These are phyloP conservation scores for Zosterops japonicus DNA, from an alignment of 2,113 vertebrate genomes.

Conservation along the genomic window DNA sequence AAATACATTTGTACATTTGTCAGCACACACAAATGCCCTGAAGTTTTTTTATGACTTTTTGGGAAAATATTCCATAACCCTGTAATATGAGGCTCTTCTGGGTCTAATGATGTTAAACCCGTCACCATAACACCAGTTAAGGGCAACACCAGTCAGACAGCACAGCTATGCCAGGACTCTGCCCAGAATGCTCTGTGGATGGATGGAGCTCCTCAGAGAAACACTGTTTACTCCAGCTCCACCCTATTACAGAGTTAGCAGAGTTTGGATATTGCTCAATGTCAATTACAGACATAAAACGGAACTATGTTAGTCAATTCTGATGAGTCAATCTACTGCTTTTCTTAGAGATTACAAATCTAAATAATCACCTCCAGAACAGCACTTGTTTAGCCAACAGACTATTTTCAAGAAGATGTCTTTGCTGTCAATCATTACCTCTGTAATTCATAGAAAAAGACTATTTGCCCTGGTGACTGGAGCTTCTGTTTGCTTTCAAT, in stretches of 20 bases:
- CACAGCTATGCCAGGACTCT: neutral
- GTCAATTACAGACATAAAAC: slow-evolving; percentile 35
- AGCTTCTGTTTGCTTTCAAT: neutral
- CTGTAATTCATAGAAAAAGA: neutral
- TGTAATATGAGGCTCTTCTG: neutral
- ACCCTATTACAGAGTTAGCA: slow-evolving; percentile 3
- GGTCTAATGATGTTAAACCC: neutral
- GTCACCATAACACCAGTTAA: neutral
- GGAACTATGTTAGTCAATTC: slow-evolving; percentile 51
- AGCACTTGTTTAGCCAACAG: neutral
- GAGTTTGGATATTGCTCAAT: slow-evolving; percentile 42
- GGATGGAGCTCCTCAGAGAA: neutral
- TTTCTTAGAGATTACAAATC: slow-evolving; percentile 40
- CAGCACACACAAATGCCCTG: rapidly evolving
- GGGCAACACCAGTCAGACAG: neutral
- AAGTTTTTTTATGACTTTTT: neutral
- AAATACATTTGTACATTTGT: neutral
- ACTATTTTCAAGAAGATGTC: neutral
- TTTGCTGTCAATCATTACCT: neutral
- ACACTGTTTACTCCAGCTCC: slow-evolving; percentile 21
- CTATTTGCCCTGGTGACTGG: neutral
- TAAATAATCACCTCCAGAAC: neutral
- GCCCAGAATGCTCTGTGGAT: neutral
- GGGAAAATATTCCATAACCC: neutral
- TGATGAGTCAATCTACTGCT: slow-evolving; percentile 39